Evolutionary conservation across 1,140 invertebrate species (phyloP), one percentile per base, ranked within the genome.

Genomic region (Hycleus phaleratus): DNA sequence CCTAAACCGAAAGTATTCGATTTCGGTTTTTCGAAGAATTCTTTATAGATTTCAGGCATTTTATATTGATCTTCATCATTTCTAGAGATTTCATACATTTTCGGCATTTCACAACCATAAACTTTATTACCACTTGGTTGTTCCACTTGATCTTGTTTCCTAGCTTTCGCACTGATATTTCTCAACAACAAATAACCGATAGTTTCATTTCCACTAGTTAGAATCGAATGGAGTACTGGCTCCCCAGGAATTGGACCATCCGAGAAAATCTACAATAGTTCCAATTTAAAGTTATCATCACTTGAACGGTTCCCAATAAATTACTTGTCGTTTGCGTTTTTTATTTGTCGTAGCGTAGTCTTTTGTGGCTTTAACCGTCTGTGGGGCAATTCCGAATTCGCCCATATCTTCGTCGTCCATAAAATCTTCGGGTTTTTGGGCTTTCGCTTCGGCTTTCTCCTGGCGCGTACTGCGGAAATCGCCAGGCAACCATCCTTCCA

Each of bases 361-460:
- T 24, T 80, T 79, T 1, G 85, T 88, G 7, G 93, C 85, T 63
- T 86, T 81, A 45, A 95, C 80, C 5, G 84, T 82, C 63, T 87
- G 85, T 1, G 94, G 93, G 4, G 96, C 95, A 62, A 99, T 97
- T 52, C 97, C 97, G 80, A 93, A 93, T 71, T 95, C 90, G 24
- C 90, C 85, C 26, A 92, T 81, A 75, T 99, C 97, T 74, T 99
- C 97, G 25, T 95, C 90, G 77, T 99, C 97, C 97, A 99, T 99
- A 73, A 93, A 99, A 78, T 98, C 95, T 76, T 96, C 87, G 1
- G 91, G 87, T 64, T 78, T 79, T 71, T 88, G 87, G 9, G 63
- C 46, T 51, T 74, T 62, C 60, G 52, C 69, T 38, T 64, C 66
- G 1, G 82, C 81, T 66, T 88, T 88, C 43, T 85, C 86, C 9